Evolutionary conservation across 2,113 vertebrate genomes (phyloP).

Genomic region (Carassius carassius): DNA sequence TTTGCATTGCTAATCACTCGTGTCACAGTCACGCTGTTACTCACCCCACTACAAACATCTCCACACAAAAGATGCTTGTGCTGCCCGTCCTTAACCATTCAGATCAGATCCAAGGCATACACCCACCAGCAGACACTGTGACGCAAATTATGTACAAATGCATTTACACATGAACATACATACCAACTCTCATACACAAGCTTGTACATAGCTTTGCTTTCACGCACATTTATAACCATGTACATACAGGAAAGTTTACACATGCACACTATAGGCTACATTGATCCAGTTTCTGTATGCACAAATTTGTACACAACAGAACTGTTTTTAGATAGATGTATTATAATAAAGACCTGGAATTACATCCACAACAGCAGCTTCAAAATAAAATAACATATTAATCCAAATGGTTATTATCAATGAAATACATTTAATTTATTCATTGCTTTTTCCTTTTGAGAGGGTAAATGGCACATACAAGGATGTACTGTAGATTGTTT

Average conservation of each 20-base stretch:
- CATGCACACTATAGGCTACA: background rate
- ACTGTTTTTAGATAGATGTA: background rate
- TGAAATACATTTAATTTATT: background rate
- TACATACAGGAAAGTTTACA: background rate
- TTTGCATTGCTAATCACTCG: constrained; percentile 83
- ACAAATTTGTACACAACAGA: background rate
- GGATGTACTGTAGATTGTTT: background rate
- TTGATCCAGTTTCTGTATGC: background rate
- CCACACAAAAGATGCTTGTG: constrained; percentile 90
- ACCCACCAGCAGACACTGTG: constrained; percentile 73
- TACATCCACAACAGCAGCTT: background rate
- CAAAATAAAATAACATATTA: background rate
- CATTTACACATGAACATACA: constrained; percentile 14
- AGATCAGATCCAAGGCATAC: constrained; percentile 87
- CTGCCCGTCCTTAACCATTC: constrained; percentile 83
- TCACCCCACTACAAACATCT: constrained; percentile 85
- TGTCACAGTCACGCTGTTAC: constrained; percentile 72
- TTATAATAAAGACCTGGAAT: background rate
- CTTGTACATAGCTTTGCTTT: background rate
- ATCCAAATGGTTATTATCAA: background rate
- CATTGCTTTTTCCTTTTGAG: background rate
- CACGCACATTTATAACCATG: background rate
- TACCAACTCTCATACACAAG: constrained; percentile 1
- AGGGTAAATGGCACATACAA: background rate
- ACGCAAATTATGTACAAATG: constrained; percentile 28